These are phyloP conservation scores for Noctua janthe DNA, from an alignment of 2,888 invertebrate species.

Conservation along the genomic window DNA sequence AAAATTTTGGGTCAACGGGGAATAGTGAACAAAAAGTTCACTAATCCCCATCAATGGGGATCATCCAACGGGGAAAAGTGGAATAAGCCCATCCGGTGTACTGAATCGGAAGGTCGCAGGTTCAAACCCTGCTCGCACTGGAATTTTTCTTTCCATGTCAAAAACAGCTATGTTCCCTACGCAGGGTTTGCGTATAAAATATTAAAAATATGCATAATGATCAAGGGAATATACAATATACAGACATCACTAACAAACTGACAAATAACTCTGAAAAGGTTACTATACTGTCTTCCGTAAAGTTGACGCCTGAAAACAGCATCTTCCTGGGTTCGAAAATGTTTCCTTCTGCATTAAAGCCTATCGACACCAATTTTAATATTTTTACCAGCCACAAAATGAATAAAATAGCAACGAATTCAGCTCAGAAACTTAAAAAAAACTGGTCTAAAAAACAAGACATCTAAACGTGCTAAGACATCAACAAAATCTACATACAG, in stretches of 20 bases:
- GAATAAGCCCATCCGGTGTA: too few relatives aligned
- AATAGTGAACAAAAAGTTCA: too few relatives aligned
- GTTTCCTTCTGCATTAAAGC: slow-evolving; percentile 10
- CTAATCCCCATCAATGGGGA: too few relatives aligned
- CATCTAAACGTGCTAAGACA: slow-evolving; percentile 4
- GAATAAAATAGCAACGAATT: not conserved
- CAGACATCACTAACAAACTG: not conserved
- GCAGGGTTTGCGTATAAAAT: too few relatives aligned
- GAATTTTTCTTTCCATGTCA: too few relatives aligned
- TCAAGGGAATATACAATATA: not conserved
- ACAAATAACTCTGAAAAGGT: slow-evolving; percentile 5
- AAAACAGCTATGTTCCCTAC: too few relatives aligned
- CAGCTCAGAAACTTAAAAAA: not conserved
- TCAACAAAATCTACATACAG: not conserved
- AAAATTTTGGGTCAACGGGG: too few relatives aligned
- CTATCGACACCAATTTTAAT: slow-evolving; percentile 16
- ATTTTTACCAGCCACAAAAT: slow-evolving; percentile 9
- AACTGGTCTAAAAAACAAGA: slow-evolving; percentile 8
- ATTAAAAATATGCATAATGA: slow-evolving; percentile 2
- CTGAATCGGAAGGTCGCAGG: too few relatives aligned
- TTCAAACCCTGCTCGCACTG: too few relatives aligned
- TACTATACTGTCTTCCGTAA: slow-evolving; percentile 10
- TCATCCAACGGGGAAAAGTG: too few relatives aligned
- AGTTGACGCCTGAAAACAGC: slow-evolving; percentile 12
- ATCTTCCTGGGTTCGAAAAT: slow-evolving; percentile 5